Evolutionary conservation across 2,113 vertebrate genomes (phyloP).

Genomic region (Euleptes europaea): DNA sequence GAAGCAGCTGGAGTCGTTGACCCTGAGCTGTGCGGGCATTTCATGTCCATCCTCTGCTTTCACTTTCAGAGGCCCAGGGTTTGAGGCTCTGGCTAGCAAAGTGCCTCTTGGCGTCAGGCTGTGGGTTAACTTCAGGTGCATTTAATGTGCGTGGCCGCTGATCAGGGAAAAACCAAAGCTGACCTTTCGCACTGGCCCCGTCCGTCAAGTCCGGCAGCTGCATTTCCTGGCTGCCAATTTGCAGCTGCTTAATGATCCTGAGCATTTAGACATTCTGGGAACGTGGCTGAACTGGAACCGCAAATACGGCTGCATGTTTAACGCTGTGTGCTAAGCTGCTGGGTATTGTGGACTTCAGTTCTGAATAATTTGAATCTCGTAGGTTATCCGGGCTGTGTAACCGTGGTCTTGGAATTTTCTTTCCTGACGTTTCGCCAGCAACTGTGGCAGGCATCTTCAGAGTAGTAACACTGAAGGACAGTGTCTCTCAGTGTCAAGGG

Average conservation of each 20-base stretch:
- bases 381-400: no score
- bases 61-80: constrained; percentile 30
- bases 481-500: no score
- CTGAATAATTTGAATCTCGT: neutral
- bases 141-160: constrained; percentile 48
- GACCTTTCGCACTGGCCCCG: constrained; percentile 35
- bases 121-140: constrained; percentile 20
- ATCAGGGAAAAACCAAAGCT: constrained; percentile 48
- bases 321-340: neutral
- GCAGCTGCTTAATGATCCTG: constrained; percentile 19
- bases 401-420: no score
- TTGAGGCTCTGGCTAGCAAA: constrained; percentile 46
- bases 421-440: no score
- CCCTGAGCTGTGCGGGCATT: constrained; percentile 13
- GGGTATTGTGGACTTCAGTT: neutral
- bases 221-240: constrained; percentile 3
- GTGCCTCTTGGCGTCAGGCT: constrained; percentile 48
- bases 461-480: no score
- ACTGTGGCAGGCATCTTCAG: no score
- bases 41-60: neutral
- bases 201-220: neutral
- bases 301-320: neutral
- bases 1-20: neutral
- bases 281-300: neutral
- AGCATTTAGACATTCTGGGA: constrained; percentile 5